Evolutionary conservation across 53 echinoderm and acorn worm species (phyloP).

Genomic region (Stichopus horrens): DNA sequence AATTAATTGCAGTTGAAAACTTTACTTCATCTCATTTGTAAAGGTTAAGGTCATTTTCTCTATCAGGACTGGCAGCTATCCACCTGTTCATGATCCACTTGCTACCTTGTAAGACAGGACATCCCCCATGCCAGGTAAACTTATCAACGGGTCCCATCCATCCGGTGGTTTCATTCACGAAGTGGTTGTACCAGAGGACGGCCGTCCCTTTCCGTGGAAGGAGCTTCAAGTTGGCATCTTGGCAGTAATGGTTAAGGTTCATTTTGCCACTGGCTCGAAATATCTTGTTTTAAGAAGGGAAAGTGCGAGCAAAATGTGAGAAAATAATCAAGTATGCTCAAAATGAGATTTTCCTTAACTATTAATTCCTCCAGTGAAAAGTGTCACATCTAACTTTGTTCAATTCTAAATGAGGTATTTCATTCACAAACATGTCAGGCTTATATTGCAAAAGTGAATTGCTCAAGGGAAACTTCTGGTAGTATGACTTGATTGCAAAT

Average conservation of each 20-base stretch:
- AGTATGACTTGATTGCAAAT: no score
- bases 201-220: constrained; percentile 76
- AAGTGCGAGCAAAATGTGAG: not conserved
- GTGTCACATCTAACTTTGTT: no score
- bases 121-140: constrained; percentile 94
- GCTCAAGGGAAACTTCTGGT: no score
- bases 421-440: no score
- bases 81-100: constrained; percentile 99
- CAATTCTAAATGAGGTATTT: no score
- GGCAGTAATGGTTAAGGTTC: constrained; percentile 77
- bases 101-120: constrained; percentile 82
- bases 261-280: constrained; percentile 73
- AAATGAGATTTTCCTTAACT: not conserved
- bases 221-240: constrained; percentile 74
- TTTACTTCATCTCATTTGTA: not conserved
- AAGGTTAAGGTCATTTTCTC: constrained; percentile 60
- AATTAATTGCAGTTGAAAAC: not conserved
- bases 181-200: constrained; percentile 95
- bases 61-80: constrained; percentile 73
- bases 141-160: constrained; percentile 88
- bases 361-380: not conserved
- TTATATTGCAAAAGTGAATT: no score
- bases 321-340: not conserved
- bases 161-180: constrained; percentile 77
- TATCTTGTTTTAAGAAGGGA: constrained; percentile 34